Evolutionary conservation across 2,113 vertebrate genomes (phyloP).

Genomic region (Podarcis muralis): DNA sequence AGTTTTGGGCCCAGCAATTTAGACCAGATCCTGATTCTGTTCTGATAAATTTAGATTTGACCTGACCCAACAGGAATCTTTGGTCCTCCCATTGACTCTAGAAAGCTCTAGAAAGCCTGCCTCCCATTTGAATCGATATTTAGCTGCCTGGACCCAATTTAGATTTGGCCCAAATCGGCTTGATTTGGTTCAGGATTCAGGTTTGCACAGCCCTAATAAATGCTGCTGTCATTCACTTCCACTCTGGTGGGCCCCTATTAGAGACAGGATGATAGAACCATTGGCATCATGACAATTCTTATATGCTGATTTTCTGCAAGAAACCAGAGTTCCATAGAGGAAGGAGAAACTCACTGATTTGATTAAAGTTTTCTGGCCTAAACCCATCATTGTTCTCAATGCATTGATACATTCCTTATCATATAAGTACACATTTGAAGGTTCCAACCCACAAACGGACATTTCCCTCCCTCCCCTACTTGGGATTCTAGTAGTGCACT

Average conservation of each 20-base stretch:
- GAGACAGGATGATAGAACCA: background rate
- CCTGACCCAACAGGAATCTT: too few relatives aligned
- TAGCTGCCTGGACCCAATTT: too few relatives aligned
- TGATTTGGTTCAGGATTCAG: too few relatives aligned
- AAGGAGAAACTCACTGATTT: too few relatives aligned
- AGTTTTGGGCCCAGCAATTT: too few relatives aligned
- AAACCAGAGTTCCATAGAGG: background rate
- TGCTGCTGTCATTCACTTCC: background rate
- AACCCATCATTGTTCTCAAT: constrained; percentile 18
- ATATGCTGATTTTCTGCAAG: too few relatives aligned
- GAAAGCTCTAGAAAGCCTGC: too few relatives aligned
- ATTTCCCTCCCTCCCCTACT: constrained; percentile 25
- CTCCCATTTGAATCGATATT: too few relatives aligned
- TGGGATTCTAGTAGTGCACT: constrained; percentile 6
- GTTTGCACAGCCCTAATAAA: background rate
- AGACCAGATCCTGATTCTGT: too few relatives aligned
- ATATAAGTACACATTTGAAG: constrained; percentile 15
- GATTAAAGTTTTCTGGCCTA: background rate
- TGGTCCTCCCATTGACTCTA: too few relatives aligned
- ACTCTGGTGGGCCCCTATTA: background rate
- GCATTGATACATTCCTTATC: constrained; percentile 33
- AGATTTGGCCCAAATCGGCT: too few relatives aligned
- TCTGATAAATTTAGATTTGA: too few relatives aligned
- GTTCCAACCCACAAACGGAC: background rate
- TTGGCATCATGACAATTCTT: background rate